phyloP scores from a whole-genome alignment of 2,797 vertebrate genomes.

The Urosaurus nigricauda region DNA sequence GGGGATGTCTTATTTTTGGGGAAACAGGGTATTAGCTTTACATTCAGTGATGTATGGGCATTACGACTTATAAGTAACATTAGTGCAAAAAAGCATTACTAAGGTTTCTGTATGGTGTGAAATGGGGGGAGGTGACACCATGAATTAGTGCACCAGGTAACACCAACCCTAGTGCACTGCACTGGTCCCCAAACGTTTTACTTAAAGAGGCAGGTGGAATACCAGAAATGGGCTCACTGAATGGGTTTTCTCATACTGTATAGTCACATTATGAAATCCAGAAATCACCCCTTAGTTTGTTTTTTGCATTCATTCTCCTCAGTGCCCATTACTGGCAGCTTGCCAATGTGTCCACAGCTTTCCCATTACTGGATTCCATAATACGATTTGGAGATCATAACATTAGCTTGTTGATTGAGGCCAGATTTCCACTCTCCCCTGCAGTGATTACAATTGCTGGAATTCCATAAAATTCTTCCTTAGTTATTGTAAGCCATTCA shows the following conservation, averaged over 20 bases:
- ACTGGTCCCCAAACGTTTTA: not conserved
- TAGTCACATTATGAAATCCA: not conserved
- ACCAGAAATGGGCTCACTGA: not conserved
- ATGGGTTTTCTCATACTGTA: not conserved
- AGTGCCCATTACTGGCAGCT: not conserved
- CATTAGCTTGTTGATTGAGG: conserved; percentile 16
- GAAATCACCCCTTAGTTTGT: not conserved
- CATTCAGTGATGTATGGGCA: too few relatives aligned
- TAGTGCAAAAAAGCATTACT: too few relatives aligned
- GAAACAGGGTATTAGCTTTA: too few relatives aligned
- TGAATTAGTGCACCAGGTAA: too few relatives aligned
- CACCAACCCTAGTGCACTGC: too few relatives aligned
- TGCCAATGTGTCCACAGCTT: not conserved
- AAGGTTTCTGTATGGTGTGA: too few relatives aligned
- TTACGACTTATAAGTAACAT: too few relatives aligned
- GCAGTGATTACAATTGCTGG: not conserved
- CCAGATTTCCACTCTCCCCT: not conserved
- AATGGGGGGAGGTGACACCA: too few relatives aligned
- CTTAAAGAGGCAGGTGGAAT: not conserved
- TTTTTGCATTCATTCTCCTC: not conserved
- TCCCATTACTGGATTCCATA: not conserved
- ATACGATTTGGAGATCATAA: not conserved
- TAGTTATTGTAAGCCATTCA: not conserved
- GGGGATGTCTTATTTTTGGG: too few relatives aligned
- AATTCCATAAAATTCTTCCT: conserved; percentile 6